Evolutionary conservation across 2,113 vertebrate species (phyloP).

Genomic region (Henicopernis longicauda): DNA sequence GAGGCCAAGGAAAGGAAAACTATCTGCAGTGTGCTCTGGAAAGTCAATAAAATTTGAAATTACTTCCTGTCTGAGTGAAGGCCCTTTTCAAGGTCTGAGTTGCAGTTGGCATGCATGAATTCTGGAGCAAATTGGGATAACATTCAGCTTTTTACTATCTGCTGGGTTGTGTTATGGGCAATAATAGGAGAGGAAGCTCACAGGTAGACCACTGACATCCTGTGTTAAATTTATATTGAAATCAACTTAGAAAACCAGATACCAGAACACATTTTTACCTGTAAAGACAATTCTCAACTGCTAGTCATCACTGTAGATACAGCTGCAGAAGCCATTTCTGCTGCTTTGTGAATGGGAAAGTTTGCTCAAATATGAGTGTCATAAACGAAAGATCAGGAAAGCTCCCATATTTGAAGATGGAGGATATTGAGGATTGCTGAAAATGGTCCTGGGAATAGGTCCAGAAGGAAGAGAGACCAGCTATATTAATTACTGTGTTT

Average conservation of each 20-base stretch:
- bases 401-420: not conserved
- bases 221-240: not conserved
- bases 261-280: not conserved
- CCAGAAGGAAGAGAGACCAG: not conserved
- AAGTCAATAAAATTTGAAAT: not conserved
- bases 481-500: not conserved
- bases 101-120: not conserved
- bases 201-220: not conserved
- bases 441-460: not conserved
- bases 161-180: not conserved
- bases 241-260: not conserved
- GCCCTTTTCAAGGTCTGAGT: not conserved
- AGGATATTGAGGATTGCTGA: not conserved
- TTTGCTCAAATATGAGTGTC: not conserved
- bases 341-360: not conserved
- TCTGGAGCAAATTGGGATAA: not conserved
- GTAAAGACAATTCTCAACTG: not conserved
- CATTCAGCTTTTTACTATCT: not conserved
- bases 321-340: not conserved
- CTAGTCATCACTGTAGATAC: not conserved
- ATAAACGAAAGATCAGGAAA: not conserved
- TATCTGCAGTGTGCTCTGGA: not conserved
- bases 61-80: not conserved
- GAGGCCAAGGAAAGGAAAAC: not conserved
- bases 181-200: not conserved